Conservation (phyloP, 2,888 invertebrate species). For the Gryllus longicercus region DNA sequence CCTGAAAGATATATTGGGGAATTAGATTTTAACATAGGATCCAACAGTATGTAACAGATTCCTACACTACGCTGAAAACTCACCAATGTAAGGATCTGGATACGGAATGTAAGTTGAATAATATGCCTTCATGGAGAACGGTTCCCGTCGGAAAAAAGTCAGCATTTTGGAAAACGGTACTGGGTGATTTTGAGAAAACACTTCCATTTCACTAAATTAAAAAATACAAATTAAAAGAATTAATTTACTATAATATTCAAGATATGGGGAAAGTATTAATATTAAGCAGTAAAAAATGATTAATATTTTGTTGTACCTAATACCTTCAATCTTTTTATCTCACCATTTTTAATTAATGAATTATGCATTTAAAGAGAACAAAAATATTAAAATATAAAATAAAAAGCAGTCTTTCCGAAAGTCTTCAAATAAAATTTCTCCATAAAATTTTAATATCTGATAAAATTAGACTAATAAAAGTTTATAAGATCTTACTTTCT, state of each 20-base stretch:
- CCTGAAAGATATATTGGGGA: conserved; percentile 50
- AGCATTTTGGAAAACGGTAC: conserved; percentile 93
- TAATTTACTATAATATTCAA: not conserved
- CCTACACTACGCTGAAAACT: conserved; percentile 40
- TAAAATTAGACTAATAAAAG: no score
- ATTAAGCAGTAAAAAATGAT: not conserved
- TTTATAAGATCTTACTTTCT: no score
- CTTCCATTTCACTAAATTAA: conserved; percentile 75
- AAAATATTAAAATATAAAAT: no score
- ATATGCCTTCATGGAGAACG: conserved; percentile 81
- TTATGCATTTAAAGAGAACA: no score
- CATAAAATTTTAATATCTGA: no score
- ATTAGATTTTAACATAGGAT: not conserved
- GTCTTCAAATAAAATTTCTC: no score
- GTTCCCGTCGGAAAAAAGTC: conserved; percentile 85
- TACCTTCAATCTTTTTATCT: no score
- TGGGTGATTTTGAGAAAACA: conserved; percentile 83
- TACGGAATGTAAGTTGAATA: conserved; percentile 74
- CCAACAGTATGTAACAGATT: not conserved
- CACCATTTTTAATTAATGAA: no score
- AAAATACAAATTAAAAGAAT: not conserved
- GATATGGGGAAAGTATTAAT: not conserved
- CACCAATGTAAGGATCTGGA: conserved; percentile 75
- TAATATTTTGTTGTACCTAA: no score
- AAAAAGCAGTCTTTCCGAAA: no score